These are phyloP conservation scores for Ephydatia muelleri DNA, from an alignment of 37 sponge, comb jelly and placozoan species.

Conservation along the genomic window DNA sequence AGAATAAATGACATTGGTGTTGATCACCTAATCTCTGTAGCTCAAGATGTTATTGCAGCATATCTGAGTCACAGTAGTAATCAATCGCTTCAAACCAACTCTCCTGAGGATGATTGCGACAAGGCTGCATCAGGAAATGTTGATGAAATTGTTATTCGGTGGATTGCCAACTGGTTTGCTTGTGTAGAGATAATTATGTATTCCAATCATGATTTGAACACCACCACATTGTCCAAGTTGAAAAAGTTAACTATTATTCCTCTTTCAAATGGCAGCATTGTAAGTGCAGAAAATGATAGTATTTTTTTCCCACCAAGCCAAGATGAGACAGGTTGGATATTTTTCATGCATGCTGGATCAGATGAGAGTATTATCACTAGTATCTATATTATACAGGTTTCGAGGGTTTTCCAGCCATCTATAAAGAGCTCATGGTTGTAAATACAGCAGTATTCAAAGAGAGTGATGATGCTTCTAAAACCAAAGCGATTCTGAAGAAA, in stretches of 20 bases:
- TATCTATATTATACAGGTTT: not conserved
- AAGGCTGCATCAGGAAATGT: not conserved
- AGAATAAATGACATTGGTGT: constrained; percentile 22
- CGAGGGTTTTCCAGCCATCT: constrained; percentile 23
- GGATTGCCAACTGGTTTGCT: constrained; percentile 67
- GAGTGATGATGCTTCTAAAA: constrained; percentile 13
- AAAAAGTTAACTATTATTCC: constrained; percentile 42
- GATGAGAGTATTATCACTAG: not conserved
- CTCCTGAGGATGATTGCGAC: not conserved
- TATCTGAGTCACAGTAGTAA: constrained; percentile 3
- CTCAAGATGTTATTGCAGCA: constrained; percentile 3
- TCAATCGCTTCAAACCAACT: not conserved
- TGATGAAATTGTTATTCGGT: constrained; percentile 1
- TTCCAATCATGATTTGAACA: constrained; percentile 3
- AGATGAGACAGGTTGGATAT: constrained; percentile 2
- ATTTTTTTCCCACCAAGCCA: constrained; percentile 56
- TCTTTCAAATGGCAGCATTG: constrained; percentile 23
- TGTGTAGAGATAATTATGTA: constrained; percentile 53
- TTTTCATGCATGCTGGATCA: not conserved
- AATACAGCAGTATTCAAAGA: constrained; percentile 12
- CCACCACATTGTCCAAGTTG: constrained; percentile 12
- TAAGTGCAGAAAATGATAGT: constrained; percentile 4
- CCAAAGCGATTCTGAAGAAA: constrained; percentile 25
- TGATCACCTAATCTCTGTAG: constrained; percentile 47
- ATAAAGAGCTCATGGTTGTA: constrained; percentile 43